Base-by-base conservation (phyloP, 1,140 invertebrate species). In the Neodiprion fabricii region DNA sequence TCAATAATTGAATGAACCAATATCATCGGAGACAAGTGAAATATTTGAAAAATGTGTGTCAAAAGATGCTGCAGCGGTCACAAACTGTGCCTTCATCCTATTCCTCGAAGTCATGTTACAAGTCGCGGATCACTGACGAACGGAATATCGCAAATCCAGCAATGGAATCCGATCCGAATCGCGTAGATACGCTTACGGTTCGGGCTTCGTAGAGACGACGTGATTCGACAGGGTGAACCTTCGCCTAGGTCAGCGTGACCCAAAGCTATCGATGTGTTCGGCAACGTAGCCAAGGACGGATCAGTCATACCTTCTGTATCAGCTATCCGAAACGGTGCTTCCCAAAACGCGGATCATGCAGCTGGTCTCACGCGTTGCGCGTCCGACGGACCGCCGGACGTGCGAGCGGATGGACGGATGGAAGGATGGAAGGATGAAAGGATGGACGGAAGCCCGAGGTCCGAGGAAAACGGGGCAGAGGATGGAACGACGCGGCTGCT, bases 381-480 rank as follows among this genome's bases (percentile, higher is more conserved):
- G 53, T 61, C 53, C 53, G 9, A 61, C 53, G 53, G 53, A 17
- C 53, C 53, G 53, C 53, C n/a, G 53, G 53, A 61, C 53, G 53
- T 14, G 53, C 53, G 11, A 61, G 11, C 11, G 11, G 53, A 61
- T 17, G 53, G 53, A 61, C 9, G n/a, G 53, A 61, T 17, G 53
- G 53, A 61, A 9, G 53, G 53, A 61, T 61, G 53, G 83, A 86
- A 85, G 85, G 84, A 84, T 82, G 83, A 83, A 83, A 85, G 83
- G 79, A 84, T 79, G 82, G 82, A 86, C 84, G 82, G 85, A 79
- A 84, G 82, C 78, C 79, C 80, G 80, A 80, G 78, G 73, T 76
- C 72, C 76, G 75, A 68, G 72, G 14, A 48, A 49, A 21, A 70
- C 11, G 53, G 78, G 73, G 79, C 73, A 75, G 71, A 80, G 75